Percentiles rank a stretch among this genome's conserved stretches.
Conservation (phyloP, 2,888 invertebrate genomes). For the Chloroclystis v-ata region DNA sequence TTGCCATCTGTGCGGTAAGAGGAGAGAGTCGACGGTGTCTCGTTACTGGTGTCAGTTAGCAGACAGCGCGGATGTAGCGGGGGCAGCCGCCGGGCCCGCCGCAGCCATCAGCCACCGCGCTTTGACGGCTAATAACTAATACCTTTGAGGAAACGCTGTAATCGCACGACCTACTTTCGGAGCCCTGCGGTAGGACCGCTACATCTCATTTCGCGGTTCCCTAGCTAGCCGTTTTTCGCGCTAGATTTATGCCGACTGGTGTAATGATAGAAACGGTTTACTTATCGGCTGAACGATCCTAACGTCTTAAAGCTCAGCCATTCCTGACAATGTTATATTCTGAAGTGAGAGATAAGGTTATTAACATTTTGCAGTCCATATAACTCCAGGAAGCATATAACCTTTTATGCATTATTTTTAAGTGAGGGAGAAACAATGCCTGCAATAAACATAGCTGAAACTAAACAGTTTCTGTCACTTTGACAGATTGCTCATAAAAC, state of each 20-base stretch:
- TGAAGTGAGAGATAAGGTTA: slow-evolving; percentile 33
- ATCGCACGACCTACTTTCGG: slow-evolving; percentile 54
- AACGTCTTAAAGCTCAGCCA: slow-evolving; percentile 29
- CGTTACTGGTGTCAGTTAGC: slow-evolving; percentile 64
- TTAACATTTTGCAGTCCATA: slow-evolving; percentile 38
- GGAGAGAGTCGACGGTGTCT: slow-evolving; percentile 66
- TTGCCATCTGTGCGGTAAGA: slow-evolving; percentile 59
- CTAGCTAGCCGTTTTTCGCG: slow-evolving; percentile 44
- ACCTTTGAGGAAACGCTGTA: slow-evolving; percentile 56
- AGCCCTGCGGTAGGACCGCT: slow-evolving; percentile 53
- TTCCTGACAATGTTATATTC: slow-evolving; percentile 46
- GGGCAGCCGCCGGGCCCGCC: slow-evolving; percentile 37
- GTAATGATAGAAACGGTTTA: slow-evolving; percentile 45
- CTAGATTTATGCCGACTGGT: slow-evolving; percentile 36
- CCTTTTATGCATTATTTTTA: slow-evolving; percentile 22
- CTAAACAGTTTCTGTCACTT: slow-evolving; percentile 56
- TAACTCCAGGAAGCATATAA: slow-evolving; percentile 42
- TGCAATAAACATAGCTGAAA: slow-evolving; percentile 62
- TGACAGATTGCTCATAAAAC: slow-evolving; percentile 63
- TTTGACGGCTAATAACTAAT: slow-evolving; percentile 45
- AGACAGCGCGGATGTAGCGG: slow-evolving; percentile 58
- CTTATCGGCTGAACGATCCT: slow-evolving; percentile 38
- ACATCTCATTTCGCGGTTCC: slow-evolving; percentile 44
- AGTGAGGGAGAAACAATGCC: slow-evolving; percentile 46
- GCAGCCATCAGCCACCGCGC: slow-evolving; percentile 36